A percentile compares a stretch with the other conserved stretches of the same genome.
phyloP scores from a whole-genome alignment of 2,888 invertebrate genomes.

The Gastrophysa polygoni region DNA sequence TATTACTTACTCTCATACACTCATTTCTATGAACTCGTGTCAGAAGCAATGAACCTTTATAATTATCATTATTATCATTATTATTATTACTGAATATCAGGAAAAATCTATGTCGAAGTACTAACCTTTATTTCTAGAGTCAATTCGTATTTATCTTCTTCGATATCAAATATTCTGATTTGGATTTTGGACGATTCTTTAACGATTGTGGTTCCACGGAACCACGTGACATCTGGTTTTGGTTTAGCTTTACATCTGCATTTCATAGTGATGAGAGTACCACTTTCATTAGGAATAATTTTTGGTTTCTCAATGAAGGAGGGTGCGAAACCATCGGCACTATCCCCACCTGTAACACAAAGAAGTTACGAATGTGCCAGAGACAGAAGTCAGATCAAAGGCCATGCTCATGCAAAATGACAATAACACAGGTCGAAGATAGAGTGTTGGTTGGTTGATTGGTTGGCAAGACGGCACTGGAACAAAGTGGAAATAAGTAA shows the following conservation, averaged over 20 bases:
- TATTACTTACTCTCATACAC: no score
- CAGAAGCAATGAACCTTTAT: no score
- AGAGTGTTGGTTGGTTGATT: conserved; percentile 36
- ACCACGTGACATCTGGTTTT: conserved; percentile 95
- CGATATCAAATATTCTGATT: conserved; percentile 76
- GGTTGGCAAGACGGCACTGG: conserved; percentile 45
- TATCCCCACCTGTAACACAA: conserved; percentile 79
- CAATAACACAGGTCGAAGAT: conserved; percentile 47
- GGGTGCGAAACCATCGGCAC: conserved; percentile 92
- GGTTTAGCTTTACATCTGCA: conserved; percentile 96
- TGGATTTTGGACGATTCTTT: conserved; percentile 84
- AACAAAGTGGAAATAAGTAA: conserved; percentile 49
- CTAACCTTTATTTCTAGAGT: conserved; percentile 76
- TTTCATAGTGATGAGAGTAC: conserved; percentile 96
- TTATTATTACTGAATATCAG: no score
- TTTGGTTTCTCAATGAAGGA: conserved; percentile 98
- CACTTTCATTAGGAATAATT: conserved; percentile 98
- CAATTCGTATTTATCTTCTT: conserved; percentile 87
- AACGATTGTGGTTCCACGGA: conserved; percentile 84
- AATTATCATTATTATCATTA: no score
- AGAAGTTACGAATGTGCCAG: conserved; percentile 45
- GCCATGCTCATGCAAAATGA: conserved; percentile 59
- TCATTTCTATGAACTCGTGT: no score
- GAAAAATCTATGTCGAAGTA: conserved; percentile 51
- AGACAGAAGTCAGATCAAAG: conserved; percentile 48